Conservation (phyloP, 2,888 invertebrate species). For the Phengaris arion region DNA sequence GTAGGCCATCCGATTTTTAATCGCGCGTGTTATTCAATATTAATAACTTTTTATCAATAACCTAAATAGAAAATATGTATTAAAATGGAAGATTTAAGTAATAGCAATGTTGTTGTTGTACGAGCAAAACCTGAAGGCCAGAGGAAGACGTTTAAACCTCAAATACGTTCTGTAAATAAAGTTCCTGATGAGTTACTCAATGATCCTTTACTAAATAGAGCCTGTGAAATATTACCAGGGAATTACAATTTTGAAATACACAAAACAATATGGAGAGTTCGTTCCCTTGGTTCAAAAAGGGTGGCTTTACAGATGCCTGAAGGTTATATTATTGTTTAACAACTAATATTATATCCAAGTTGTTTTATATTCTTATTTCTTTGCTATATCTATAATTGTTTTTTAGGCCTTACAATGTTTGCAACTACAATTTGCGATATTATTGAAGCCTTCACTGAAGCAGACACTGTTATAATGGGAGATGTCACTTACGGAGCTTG, state of each 20-base stretch:
- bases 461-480: constrained; percentile 97
- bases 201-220: constrained; percentile 85
- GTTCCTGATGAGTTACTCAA: constrained; percentile 89
- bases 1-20: constrained; percentile 56
- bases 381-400: constrained; percentile 44
- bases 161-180: constrained; percentile 84
- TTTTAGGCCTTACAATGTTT: constrained; percentile 88
- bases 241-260: constrained; percentile 99
- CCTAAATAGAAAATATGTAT: constrained; percentile 28
- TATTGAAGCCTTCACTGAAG: constrained; percentile 91
- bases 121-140: constrained; percentile 86
- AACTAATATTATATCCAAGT: not conserved
- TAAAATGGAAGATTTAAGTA: constrained; percentile 60
- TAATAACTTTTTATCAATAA: constrained; percentile 33
- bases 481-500: constrained; percentile 99
- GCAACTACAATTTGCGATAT: constrained; percentile 96
- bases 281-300: constrained; percentile 88
- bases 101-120: constrained; percentile 81
- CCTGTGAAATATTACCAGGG: constrained; percentile 87
- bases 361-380: not conserved
- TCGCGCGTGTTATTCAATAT: constrained; percentile 64
- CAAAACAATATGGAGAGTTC: constrained; percentile 98
- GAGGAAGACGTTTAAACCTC: constrained; percentile 88
- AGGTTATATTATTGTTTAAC: constrained; percentile 64
- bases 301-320: constrained; percentile 99